Base-by-base conservation (phyloP, 2,797 vertebrate genomes). In the Eupleurogrammus muticus region DNA sequence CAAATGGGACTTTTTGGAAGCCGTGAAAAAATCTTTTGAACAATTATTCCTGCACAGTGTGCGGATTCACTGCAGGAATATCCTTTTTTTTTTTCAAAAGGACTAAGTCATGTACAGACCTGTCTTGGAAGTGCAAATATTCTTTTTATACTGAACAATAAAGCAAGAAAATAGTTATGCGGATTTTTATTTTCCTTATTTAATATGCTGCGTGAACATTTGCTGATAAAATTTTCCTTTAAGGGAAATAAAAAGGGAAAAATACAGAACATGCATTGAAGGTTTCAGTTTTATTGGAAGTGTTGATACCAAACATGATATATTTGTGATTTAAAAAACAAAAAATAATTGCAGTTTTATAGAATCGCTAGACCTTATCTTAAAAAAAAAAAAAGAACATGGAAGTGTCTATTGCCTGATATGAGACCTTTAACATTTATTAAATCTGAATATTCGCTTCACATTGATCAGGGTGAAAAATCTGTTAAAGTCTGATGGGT, bases 81-180 rank as follows among this genome's bases (percentile, higher is more conserved):
- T 60, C 0, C n/a, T n/a, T 40, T 10, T 49, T 81, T 67, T 75
- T 66, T 46, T 40, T 13, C 1, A 20, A 60, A n/a, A 20, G 13
- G 67, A 23, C 11, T 36, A 32, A 9, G 34, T 28, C 5, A 4
- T 64, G 42, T 73, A 52, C 34, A 48, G 38, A 60, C 24, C 34
- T 5, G 6, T 70, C 20, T 44, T 63, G 17, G 42, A 61, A 40
- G 13, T 73, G 50, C 13, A 72, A 53, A 36, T 75, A 76, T 77
- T 48, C 62, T 77, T 82, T 67, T 79, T 56, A 11, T 79, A 81
- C 42, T 14, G 52, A 44, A 3, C 13, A 70, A 76, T 75, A 83
- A 87, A 85, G n/a, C 12, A 17, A 32, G 16, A 36, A 20, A 60
- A 62, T 21, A 4, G 24, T 5, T 5, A 21, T 5, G 5, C 0